Base-by-base conservation (phyloP, 2,797 vertebrate species). In the Sebastes wilsoni region DNA sequence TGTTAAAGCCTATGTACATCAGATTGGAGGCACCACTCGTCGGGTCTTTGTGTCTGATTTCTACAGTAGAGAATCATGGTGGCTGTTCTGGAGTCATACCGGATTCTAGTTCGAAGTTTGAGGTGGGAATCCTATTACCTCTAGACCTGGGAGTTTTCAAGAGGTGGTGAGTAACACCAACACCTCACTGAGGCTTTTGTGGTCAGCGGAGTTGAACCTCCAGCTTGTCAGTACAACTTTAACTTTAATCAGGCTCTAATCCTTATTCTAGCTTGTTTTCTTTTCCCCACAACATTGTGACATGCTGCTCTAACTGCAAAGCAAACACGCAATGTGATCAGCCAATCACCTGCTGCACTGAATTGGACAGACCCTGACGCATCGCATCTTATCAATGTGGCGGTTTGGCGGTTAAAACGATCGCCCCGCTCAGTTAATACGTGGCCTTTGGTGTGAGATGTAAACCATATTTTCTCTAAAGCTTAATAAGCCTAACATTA, bases 41-140 rank as follows among this genome's bases (percentile, higher is more conserved):
- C 14, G 9, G n/a, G 18, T 76, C 71, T 55, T 60, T 34, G 16
- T 74, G 72, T 72, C 32, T 77, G 30, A 83, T 74, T 66, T 85
- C 34, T 2, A 38, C 11, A 10, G 16, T 70, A 70, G 66, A 74
- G 79, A 82, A 74, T 64, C 2, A 42, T 2, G 2, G 36, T 25
- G n/a, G 34, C 27, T 68, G 27, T 38, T 79, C 22, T 71, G 25
- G 61, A 61, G 69, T 54, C 28, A 38, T n/a, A 56, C 9, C 5
- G 9, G 81, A 75, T 42, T 75, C 6, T 30, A 20, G n/a, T 12
- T 58, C 8, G 22, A 72, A 22, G 20, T 32, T 30, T 54, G 20
- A 58, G 42, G 36, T 58, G 70, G 22, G 27, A 72, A 28, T 22
- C 12, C 58, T 72, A 77, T 32, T 20, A 32, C 34, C 18, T 11